Percentiles rank a stretch among this genome's conserved stretches.
phyloP scores from a whole-genome alignment of 2,888 invertebrate species.

The Melinaea marsaeus region DNA sequence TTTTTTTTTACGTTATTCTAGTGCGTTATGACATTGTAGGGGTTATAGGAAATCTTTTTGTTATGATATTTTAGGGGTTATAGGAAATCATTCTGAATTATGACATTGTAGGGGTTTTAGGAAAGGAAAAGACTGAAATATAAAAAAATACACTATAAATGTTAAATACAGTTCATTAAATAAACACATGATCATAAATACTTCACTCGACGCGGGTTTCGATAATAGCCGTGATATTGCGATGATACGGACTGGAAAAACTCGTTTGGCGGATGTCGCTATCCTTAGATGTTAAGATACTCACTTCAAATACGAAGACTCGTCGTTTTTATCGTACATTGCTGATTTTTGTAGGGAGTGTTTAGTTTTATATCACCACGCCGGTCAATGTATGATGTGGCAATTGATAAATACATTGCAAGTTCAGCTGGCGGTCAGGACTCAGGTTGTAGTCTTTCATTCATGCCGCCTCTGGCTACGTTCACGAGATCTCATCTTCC shows the following conservation, averaged over 20 bases:
- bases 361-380: slow-evolving; percentile 1
- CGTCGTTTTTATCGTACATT: slow-evolving; percentile 39
- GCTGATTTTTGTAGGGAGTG: slow-evolving; percentile 20
- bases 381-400: slow-evolving; percentile 42
- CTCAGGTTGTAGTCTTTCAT: slow-evolving; percentile 67
- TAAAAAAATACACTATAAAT: slow-evolving; percentile 17
- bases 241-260: slow-evolving; percentile 78
- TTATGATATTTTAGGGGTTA: neutral
- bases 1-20: neutral
- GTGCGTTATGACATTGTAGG: neutral
- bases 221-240: slow-evolving; percentile 78
- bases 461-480: slow-evolving; percentile 74
- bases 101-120: neutral
- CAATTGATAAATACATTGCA: slow-evolving; percentile 20
- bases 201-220: slow-evolving; percentile 73
- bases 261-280: slow-evolving; percentile 76
- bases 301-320: slow-evolving; percentile 35
- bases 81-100: neutral
- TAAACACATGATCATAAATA: slow-evolving; percentile 73
- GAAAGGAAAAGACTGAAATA: neutral
- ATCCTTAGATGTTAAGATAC: slow-evolving; percentile 67
- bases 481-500: slow-evolving; percentile 75
- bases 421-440: slow-evolving; percentile 44
- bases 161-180: slow-evolving; percentile 37
- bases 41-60: neutral